phyloP scores from a whole-genome alignment of 2,797 vertebrate genomes.

The Merluccius polli region DNA sequence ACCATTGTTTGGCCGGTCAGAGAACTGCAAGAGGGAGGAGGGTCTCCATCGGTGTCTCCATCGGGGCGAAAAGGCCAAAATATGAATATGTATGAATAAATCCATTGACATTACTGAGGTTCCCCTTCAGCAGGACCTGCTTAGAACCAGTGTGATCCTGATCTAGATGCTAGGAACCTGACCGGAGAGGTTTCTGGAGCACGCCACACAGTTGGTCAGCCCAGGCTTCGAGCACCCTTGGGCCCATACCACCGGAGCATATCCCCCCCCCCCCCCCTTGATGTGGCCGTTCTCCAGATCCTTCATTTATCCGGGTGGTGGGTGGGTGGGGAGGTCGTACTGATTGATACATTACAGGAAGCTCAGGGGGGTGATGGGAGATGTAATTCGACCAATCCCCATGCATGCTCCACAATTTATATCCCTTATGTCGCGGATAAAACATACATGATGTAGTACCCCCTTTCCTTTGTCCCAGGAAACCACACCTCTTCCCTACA shows the following conservation, averaged over 20 bases:
- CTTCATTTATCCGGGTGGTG: background rate
- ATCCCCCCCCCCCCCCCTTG: background rate
- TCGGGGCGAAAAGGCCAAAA: background rate
- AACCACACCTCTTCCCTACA: constrained; percentile 11
- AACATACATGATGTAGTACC: constrained; percentile 19
- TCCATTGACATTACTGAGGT: background rate
- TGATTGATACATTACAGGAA: background rate
- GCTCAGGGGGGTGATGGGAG: background rate
- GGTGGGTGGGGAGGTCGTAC: background rate
- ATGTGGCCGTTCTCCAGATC: background rate
- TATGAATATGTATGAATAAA: background rate
- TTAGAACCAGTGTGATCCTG: background rate
- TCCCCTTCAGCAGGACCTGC: background rate
- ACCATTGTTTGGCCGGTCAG: background rate
- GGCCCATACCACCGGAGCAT: background rate
- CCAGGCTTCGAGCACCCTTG: background rate
- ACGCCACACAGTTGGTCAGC: background rate
- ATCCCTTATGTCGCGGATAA: constrained; percentile 20
- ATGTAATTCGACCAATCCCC: constrained; percentile 1
- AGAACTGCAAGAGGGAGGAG: background rate
- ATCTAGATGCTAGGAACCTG: background rate
- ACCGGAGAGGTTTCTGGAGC: background rate
- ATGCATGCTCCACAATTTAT: constrained; percentile 11
- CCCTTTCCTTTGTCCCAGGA: constrained; percentile 1
- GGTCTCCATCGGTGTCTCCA: background rate